These are phyloP conservation scores for Rhagonycha lutea DNA, from an alignment of 2,888 invertebrate species.

Conservation along the genomic window DNA sequence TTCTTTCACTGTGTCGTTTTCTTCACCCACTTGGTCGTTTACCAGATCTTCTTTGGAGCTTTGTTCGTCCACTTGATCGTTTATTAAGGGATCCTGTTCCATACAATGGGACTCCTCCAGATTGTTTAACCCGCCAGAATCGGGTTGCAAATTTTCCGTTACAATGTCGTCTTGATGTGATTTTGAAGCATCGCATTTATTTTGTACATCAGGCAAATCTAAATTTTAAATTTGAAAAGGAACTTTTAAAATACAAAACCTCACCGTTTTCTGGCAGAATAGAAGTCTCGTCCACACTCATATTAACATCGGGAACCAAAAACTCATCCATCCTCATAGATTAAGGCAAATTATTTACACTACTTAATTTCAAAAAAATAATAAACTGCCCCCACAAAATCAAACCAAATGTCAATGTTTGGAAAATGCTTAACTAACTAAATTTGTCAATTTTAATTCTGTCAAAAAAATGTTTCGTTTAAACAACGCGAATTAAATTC, in stretches of 20 bases:
- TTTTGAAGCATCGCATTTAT: neutral
- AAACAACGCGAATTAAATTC: neutral
- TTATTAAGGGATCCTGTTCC: neutral
- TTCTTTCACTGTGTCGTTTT: neutral
- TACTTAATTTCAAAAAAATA: neutral
- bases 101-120: neutral
- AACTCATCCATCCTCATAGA: constrained; percentile 23
- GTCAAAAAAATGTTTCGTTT: neutral
- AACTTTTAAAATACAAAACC: neutral
- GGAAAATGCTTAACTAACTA: neutral
- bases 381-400: neutral
- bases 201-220: neutral
- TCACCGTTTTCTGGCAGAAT: neutral
- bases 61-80: neutral
- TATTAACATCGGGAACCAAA: constrained; percentile 50
- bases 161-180: neutral
- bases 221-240: neutral
- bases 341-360: neutral
- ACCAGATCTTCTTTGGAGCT: neutral
- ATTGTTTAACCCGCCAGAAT: neutral
- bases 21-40: neutral
- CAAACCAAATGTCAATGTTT: neutral
- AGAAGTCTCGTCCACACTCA: constrained; percentile 48
- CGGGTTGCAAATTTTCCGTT: neutral
- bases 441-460: neutral